A percentile compares a stretch with the other conserved stretches of the same genome.
Evolutionary conservation across 2,797 vertebrate genomes (phyloP).

Genomic region (Pempheris klunzingeri): DNA sequence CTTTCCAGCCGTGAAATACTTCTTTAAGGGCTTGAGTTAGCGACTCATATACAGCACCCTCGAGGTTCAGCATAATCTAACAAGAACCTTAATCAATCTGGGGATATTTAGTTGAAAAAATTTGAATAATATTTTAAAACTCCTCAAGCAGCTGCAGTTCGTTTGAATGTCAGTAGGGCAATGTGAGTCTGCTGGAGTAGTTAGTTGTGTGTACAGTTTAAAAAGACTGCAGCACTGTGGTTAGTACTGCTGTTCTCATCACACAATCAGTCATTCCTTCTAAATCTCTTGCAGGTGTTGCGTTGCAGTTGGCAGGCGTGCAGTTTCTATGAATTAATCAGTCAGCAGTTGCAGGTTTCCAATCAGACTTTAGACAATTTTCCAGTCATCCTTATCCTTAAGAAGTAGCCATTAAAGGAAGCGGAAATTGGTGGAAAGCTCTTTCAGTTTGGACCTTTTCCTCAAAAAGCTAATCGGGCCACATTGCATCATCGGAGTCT

Average conservation of each 20-base stretch:
- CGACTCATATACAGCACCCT: constrained; percentile 34
- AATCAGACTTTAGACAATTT: constrained; percentile 40
- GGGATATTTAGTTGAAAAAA: constrained; percentile 24
- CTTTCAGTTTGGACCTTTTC: constrained; percentile 2
- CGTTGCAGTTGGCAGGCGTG: constrained; percentile 10
- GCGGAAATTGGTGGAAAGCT: constrained; percentile 27
- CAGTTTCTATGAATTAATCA: constrained; percentile 47
- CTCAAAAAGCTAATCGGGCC: constrained; percentile 13
- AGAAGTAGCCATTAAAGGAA: constrained; percentile 18
- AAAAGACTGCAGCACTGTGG: not conserved
- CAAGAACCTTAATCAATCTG: constrained; percentile 26
- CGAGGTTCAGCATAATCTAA: constrained; percentile 18
- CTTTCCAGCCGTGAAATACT: too few relatives aligned
- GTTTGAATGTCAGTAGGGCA: not conserved
- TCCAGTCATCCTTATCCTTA: constrained; percentile 27
- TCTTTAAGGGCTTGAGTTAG: constrained; percentile 41
- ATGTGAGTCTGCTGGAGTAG: constrained; percentile 7
- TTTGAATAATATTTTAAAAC: not conserved
- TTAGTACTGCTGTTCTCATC: constrained; percentile 1
- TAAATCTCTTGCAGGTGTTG: constrained; percentile 70
- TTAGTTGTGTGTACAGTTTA: not conserved
- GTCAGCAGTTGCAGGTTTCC: constrained; percentile 40
- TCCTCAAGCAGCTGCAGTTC: constrained; percentile 1
- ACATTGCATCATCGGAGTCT: constrained; percentile 40
- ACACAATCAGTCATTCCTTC: constrained; percentile 35